Conservation (phyloP, 2,888 invertebrate genomes). For the Monopis laevigella region DNA sequence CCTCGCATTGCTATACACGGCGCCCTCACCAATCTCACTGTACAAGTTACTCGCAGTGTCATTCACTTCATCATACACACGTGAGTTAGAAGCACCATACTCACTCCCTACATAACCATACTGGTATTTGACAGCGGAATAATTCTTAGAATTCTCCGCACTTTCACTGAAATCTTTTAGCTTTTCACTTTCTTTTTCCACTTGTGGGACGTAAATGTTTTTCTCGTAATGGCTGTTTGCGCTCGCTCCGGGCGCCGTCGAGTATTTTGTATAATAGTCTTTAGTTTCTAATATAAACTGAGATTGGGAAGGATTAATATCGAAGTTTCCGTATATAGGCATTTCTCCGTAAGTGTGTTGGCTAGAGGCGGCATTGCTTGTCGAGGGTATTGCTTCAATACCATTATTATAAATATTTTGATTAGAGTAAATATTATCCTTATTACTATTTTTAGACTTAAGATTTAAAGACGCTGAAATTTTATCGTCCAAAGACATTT, state of each 20-base stretch:
- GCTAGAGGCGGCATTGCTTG: conserved; percentile 17
- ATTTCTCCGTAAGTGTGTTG: conserved; percentile 37
- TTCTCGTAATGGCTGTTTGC: conserved; percentile 45
- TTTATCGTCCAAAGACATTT: conserved; percentile 55
- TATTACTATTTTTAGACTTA: conserved; percentile 46
- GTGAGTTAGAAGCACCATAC: conserved; percentile 27
- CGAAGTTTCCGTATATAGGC: conserved; percentile 44
- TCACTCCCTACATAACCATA: conserved; percentile 26
- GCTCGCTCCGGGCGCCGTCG: conserved; percentile 34
- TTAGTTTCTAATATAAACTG: conserved; percentile 51
- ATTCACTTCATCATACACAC: conserved; percentile 46
- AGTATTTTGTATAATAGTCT: conserved; percentile 53
- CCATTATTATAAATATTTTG: conserved; percentile 25
- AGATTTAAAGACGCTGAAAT: conserved; percentile 60
- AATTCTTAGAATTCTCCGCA: conserved; percentile 52
- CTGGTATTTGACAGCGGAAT: conserved; percentile 50
- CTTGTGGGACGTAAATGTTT: conserved; percentile 52
- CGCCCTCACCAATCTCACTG: conserved; percentile 42
- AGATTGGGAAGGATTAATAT: conserved; percentile 39
- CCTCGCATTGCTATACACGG: conserved; percentile 31
- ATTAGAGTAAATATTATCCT: conserved; percentile 42
- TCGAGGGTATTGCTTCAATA: conserved; percentile 27
- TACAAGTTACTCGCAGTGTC: conserved; percentile 48
- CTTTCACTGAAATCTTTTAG: conserved; percentile 47
- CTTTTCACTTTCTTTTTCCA: conserved; percentile 46